Evolutionary conservation across 2,888 invertebrate species (phyloP).

Genomic region (Aplocera efformata): DNA sequence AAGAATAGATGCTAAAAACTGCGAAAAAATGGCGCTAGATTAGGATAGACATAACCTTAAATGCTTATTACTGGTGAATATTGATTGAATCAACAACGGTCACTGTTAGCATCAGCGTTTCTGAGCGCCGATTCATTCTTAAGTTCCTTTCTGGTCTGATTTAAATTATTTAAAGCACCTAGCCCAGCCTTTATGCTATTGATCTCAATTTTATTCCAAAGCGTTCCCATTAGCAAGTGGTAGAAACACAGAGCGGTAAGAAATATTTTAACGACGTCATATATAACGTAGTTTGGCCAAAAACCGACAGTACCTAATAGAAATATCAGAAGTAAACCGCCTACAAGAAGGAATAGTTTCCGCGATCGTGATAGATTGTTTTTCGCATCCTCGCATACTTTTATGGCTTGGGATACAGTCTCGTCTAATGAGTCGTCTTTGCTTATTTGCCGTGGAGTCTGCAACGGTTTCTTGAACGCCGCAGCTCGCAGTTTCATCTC

Average conservation of each 20-base stretch:
- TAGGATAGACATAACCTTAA: too few species aligned
- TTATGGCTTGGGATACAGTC: slow-evolving; percentile 79
- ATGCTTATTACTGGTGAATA: too few species aligned
- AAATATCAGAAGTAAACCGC: slow-evolving; percentile 73
- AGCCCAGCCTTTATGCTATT: slow-evolving; percentile 89
- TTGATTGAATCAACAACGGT: slow-evolving; percentile 1
- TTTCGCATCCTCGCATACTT: slow-evolving; percentile 81
- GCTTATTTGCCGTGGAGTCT: slow-evolving; percentile 31
- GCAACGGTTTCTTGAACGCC: slow-evolving; percentile 23
- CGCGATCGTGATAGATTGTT: slow-evolving; percentile 69
- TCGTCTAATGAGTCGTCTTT: slow-evolving; percentile 41
- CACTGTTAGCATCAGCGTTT: background rate
- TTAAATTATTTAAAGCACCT: slow-evolving; percentile 83
- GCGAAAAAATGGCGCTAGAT: too few species aligned
- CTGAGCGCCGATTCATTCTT: slow-evolving; percentile 19
- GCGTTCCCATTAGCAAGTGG: slow-evolving; percentile 86
- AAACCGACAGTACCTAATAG: slow-evolving; percentile 74
- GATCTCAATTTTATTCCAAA: slow-evolving; percentile 91
- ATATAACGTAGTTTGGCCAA: slow-evolving; percentile 71
- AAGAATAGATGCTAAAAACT: too few species aligned
- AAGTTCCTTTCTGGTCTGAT: slow-evolving; percentile 37
- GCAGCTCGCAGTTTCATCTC: slow-evolving; percentile 52
- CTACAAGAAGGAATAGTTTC: slow-evolving; percentile 74
- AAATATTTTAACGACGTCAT: slow-evolving; percentile 81
- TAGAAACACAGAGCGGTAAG: slow-evolving; percentile 84